Evolutionary conservation across 2,113 vertebrate genomes (phyloP).

Genomic region (Protobothrops flavoviridis): DNA sequence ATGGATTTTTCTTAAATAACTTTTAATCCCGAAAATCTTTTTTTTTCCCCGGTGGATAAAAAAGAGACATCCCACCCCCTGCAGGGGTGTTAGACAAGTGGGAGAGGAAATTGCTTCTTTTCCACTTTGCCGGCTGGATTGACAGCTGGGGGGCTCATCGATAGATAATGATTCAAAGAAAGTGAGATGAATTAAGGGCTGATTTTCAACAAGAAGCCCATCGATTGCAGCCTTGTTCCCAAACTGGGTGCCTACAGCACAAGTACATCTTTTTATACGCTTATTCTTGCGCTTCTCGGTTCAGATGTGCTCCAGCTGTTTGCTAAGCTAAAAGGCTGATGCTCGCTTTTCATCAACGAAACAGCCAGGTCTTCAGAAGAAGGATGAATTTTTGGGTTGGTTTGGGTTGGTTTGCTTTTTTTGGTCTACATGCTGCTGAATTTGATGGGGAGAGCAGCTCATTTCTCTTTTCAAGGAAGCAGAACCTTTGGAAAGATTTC

Average conservation of each 20-base stretch:
- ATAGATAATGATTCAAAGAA: conserved; percentile 1
- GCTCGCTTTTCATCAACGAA: conserved; percentile 12
- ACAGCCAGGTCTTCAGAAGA: background rate
- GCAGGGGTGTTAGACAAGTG: background rate
- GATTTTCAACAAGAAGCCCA: conserved; percentile 30
- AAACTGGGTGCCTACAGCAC: conserved; percentile 36
- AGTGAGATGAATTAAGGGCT: background rate
- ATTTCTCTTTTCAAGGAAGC: background rate
- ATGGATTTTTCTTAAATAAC: background rate
- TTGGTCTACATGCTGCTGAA: background rate
- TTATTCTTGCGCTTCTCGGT: background rate
- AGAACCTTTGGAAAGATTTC: background rate
- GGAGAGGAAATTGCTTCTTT: background rate
- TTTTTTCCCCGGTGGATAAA: background rate
- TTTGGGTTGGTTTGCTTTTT: too few relatives aligned
- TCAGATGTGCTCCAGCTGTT: conserved; percentile 26
- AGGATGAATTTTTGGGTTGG: background rate
- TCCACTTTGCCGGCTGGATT: background rate
- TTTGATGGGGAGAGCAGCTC: background rate
- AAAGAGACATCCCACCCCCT: conserved; percentile 2
- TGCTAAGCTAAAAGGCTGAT: conserved; percentile 26
- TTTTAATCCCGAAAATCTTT: background rate
- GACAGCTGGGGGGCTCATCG: background rate
- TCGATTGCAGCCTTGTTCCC: conserved; percentile 35
- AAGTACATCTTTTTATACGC: conserved; percentile 23